Evolutionary conservation across 2,888 invertebrate genomes (phyloP).

Genomic region (Poecilobothrus nobilitatus): DNA sequence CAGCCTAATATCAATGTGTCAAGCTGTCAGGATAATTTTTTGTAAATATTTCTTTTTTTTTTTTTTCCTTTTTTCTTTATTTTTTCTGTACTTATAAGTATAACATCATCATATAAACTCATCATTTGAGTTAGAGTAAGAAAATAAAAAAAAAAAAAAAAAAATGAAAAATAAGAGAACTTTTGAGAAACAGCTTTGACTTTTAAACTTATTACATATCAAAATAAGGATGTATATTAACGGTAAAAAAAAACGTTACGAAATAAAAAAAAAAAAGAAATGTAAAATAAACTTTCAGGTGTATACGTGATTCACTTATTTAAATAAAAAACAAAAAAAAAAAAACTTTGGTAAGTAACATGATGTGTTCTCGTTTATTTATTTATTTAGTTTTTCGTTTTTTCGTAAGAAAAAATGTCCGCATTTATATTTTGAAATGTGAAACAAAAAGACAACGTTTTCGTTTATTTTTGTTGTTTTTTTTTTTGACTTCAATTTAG

Average conservation of each 20-base stretch:
- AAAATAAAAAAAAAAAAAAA: too few relatives aligned
- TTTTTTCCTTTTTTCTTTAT: not conserved
- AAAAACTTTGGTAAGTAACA: too few relatives aligned
- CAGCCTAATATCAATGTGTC: conserved; percentile 10
- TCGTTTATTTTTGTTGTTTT: too few relatives aligned
- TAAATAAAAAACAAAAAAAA: too few relatives aligned
- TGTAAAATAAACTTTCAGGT: not conserved
- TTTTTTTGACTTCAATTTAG: too few relatives aligned
- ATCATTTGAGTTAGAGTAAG: too few relatives aligned
- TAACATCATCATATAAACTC: not conserved
- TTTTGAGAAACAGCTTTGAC: conserved; percentile 2
- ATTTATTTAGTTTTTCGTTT: too few relatives aligned
- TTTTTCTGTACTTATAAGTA: not conserved
- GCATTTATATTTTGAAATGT: too few relatives aligned
- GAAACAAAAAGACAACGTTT: too few relatives aligned
- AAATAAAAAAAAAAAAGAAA: not conserved
- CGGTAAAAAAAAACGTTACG: not conserved
- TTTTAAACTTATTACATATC: not conserved
- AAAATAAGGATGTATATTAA: not conserved
- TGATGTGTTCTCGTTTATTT: too few relatives aligned
- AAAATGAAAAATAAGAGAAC: not conserved
- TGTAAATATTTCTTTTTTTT: not conserved
- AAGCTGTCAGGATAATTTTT: conserved; percentile 9
- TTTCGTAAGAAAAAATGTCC: too few relatives aligned
- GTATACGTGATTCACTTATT: not conserved